A percentile compares a stretch with the other conserved stretches of the same genome.
Evolutionary conservation across 2,888 invertebrate species (phyloP).

Genomic region (Sthenelais limicola): DNA sequence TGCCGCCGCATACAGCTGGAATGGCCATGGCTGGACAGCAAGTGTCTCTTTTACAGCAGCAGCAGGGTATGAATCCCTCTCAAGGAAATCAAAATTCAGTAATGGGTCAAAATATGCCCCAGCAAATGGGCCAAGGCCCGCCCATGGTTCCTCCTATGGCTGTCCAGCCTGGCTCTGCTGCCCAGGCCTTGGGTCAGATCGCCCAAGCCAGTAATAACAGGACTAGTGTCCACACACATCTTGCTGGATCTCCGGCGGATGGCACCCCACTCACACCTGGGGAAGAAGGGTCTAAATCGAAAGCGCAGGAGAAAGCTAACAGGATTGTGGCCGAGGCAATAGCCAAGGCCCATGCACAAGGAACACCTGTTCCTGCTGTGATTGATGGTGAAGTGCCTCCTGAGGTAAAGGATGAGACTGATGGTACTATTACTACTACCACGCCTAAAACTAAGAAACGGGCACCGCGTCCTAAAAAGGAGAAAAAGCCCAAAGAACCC

Average conservation of each 20-base stretch:
- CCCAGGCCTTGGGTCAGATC: slow-evolving; percentile 14
- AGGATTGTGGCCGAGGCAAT: slow-evolving; percentile 63
- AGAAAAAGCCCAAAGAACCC: slow-evolving; percentile 51
- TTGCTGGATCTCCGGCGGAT: not conserved
- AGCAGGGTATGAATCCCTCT: not conserved
- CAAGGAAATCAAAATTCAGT: too few relatives aligned
- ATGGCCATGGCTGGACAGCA: too few relatives aligned
- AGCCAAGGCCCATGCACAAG: slow-evolving; percentile 60
- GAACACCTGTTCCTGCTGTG: slow-evolving; percentile 53
- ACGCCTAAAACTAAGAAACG: slow-evolving; percentile 49
- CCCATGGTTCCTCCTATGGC: not conserved
- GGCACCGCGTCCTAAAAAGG: slow-evolving; percentile 26
- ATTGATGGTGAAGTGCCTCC: slow-evolving; percentile 47
- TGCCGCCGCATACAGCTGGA: too few relatives aligned
- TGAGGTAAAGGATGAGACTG: slow-evolving; percentile 1
- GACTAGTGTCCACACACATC: not conserved
- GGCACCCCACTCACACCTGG: slow-evolving; percentile 5
- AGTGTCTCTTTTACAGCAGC: too few relatives aligned
- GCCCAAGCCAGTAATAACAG: slow-evolving; percentile 14
- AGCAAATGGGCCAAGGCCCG: slow-evolving; percentile 15
- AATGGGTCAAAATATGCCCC: slow-evolving; percentile 17
- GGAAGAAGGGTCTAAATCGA: not conserved
- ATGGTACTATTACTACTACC: not conserved
- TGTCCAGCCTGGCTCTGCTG: not conserved
- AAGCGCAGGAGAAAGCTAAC: slow-evolving; percentile 59